Evolutionary conservation across 2,797 vertebrate genomes (phyloP).

Genomic region (Mastacembelus armatus): DNA sequence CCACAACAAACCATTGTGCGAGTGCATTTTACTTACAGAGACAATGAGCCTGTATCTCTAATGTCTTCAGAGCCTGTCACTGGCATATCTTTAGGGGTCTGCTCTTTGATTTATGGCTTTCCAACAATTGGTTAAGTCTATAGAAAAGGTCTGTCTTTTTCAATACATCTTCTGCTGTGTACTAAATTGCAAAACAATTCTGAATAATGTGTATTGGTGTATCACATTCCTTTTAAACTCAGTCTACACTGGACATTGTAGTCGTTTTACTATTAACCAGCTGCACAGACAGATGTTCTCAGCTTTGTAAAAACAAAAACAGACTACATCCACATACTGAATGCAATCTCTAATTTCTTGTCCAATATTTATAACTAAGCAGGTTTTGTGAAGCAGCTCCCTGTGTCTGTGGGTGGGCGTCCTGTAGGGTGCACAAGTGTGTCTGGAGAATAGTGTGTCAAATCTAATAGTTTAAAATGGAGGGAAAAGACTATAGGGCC

Average conservation of each 20-base stretch:
- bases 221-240: not conserved
- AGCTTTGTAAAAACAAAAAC: no score
- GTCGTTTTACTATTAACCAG: not conserved
- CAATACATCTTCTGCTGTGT: not conserved
- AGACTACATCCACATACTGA: no score
- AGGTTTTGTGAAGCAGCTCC: not conserved
- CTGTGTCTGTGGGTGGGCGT: no score
- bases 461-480: no score
- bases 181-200: not conserved
- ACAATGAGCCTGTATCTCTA: slow-evolving; percentile 11
- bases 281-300: not conserved
- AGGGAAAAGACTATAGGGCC: not conserved
- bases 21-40: not conserved
- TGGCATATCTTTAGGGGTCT: slow-evolving; percentile 35
- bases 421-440: no score
- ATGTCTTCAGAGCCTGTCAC: slow-evolving; percentile 39
- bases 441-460: no score
- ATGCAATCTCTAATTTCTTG: no score
- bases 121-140: slow-evolving; percentile 34
- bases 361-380: not conserved
- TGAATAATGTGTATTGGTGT: not conserved
- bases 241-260: not conserved
- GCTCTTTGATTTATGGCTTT: slow-evolving; percentile 39
- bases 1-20: slow-evolving; percentile 6
- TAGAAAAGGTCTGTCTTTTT: slow-evolving; percentile 9